These are phyloP conservation scores for Neostethus bicornis DNA, from an alignment of 2,797 vertebrate genomes.

Conservation along the genomic window DNA sequence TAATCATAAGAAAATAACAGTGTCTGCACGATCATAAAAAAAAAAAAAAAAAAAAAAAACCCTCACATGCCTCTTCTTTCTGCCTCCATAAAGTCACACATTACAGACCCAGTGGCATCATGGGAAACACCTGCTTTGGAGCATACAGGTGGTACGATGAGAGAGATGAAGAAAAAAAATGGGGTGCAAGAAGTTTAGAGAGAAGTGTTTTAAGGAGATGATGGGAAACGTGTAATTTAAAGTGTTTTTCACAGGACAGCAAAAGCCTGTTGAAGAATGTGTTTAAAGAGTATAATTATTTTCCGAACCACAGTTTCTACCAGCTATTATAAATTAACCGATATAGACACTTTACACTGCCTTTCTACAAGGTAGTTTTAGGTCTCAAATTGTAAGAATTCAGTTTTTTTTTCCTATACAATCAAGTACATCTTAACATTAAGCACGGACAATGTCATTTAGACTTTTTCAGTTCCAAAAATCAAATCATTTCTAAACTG, in stretches of 20 bases:
- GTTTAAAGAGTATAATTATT: constrained; percentile 46
- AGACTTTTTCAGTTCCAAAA: too few relatives aligned
- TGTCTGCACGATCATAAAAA: constrained; percentile 54
- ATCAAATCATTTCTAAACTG: too few relatives aligned
- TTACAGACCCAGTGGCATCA: constrained; percentile 55
- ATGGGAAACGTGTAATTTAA: constrained; percentile 57
- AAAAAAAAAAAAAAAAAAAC: too few relatives aligned
- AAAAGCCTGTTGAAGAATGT: constrained; percentile 43
- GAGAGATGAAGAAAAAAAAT: constrained; percentile 7
- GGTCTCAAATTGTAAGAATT: too few relatives aligned
- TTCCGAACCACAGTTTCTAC: constrained; percentile 16
- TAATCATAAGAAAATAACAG: constrained; percentile 68
- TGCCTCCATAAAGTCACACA: constrained; percentile 59
- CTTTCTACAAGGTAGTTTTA: too few relatives aligned
- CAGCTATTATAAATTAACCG: background rate
- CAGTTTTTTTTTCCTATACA: too few relatives aligned
- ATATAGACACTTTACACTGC: background rate
- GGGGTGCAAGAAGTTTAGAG: background rate
- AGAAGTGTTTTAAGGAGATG: constrained; percentile 25
- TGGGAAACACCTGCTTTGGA: constrained; percentile 69
- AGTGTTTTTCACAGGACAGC: constrained; percentile 50
- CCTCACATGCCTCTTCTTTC: constrained; percentile 52
- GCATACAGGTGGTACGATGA: constrained; percentile 46
- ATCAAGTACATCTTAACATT: too few relatives aligned
- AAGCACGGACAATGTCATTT: too few relatives aligned